phyloP scores from a whole-genome alignment of 2,797 vertebrate genomes.

The Argentina silus region DNA sequence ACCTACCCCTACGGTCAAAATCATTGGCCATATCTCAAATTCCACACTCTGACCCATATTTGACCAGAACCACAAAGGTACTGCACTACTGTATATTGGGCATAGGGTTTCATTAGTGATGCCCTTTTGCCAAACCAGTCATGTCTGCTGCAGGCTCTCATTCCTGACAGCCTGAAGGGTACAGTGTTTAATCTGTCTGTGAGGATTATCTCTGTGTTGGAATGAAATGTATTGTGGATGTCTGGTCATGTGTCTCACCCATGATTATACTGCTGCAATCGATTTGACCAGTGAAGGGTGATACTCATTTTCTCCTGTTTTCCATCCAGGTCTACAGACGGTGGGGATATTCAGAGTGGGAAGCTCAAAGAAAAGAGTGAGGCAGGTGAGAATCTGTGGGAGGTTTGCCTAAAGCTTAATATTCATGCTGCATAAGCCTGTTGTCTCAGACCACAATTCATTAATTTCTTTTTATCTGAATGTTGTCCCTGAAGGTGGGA shows the following conservation, averaged over 20 bases:
- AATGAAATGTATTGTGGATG: neutral
- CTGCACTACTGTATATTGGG: too few species aligned
- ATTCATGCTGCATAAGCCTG: neutral
- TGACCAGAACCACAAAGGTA: too few species aligned
- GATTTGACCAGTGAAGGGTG: neutral
- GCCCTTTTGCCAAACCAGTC: neutral
- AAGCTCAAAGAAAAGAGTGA: slow-evolving; percentile 95
- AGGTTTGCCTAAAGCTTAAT: neutral
- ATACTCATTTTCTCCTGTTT: neutral
- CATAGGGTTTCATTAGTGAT: too few species aligned
- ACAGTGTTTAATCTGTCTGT: neutral
- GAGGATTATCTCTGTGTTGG: neutral
- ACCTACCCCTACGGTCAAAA: neutral
- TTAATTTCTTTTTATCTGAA: too few species aligned
- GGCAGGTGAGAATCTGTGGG: slow-evolving; percentile 82
- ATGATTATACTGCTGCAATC: neutral
- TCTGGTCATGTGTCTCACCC: neutral
- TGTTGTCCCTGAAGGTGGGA: too few species aligned
- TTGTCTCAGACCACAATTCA: neutral
- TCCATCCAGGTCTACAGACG: slow-evolving; percentile 87
- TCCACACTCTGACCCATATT: too few species aligned
- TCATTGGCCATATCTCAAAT: too few species aligned
- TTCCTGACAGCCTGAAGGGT: neutral
- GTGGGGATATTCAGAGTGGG: slow-evolving; percentile 96
- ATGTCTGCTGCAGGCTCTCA: neutral